These are phyloP conservation scores for Trichoplusia ni DNA, from an alignment of 1,140 invertebrate genomes.

Conservation along the genomic window DNA sequence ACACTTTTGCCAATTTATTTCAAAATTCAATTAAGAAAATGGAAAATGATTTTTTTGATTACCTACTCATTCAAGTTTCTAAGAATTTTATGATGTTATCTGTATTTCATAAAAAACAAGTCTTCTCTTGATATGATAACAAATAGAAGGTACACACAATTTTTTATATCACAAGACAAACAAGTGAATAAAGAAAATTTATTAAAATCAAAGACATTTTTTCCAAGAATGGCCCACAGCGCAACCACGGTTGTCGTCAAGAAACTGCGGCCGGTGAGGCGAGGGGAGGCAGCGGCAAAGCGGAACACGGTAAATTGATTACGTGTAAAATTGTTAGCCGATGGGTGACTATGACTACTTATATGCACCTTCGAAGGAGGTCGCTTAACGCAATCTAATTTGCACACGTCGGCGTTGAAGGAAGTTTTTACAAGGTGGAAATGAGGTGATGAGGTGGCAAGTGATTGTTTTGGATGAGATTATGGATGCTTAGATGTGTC, in stretches of 20 bases:
- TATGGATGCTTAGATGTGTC: too few relatives aligned
- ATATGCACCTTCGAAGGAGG: slow-evolving; percentile 52
- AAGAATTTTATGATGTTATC: too few relatives aligned
- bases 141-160: too few relatives aligned
- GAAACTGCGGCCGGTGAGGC: slow-evolving; percentile 15
- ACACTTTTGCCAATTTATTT: too few relatives aligned
- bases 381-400: slow-evolving; percentile 51
- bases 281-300: slow-evolving; percentile 34
- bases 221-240: not conserved
- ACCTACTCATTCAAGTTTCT: too few relatives aligned
- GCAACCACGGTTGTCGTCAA: slow-evolving; percentile 17
- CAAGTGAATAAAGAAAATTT: not conserved
- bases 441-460: slow-evolving; percentile 6
- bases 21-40: too few relatives aligned
- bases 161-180: not conserved
- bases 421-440: slow-evolving; percentile 20
- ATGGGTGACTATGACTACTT: slow-evolving; percentile 48
- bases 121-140: too few relatives aligned
- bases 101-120: too few relatives aligned
- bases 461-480: not conserved
- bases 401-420: slow-evolving; percentile 36
- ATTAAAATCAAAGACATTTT: not conserved
- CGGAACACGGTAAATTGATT: slow-evolving; percentile 56
- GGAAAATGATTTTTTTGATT: too few relatives aligned
- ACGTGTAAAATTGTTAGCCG: slow-evolving; percentile 61